phyloP scores from a whole-genome alignment of 2,888 invertebrate genomes.

The Cephus runcator region DNA sequence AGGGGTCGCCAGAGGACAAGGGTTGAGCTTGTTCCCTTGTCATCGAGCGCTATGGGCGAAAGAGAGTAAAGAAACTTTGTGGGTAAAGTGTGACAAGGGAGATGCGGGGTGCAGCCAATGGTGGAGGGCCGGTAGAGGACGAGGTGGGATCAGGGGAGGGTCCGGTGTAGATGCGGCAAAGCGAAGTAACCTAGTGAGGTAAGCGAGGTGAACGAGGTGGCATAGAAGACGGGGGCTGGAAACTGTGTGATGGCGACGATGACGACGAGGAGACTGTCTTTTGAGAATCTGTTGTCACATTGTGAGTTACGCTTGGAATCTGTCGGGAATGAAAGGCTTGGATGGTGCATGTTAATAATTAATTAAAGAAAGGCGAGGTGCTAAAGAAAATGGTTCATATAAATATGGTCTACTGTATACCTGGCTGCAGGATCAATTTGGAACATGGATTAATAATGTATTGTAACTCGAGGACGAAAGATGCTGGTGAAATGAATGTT shows the following conservation, averaged over 20 bases:
- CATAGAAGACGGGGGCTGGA: background rate
- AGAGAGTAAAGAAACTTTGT: background rate
- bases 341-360: background rate
- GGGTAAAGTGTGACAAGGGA: background rate
- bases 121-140: background rate
- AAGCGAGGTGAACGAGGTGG: background rate
- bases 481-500: background rate
- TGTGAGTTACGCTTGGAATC: background rate
- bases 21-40: conserved; percentile 3
- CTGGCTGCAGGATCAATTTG: background rate
- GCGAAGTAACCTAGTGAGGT: background rate
- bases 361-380: background rate
- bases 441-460: background rate
- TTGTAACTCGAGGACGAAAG: background rate
- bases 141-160: background rate
- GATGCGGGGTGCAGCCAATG: background rate
- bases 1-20: conserved; percentile 3
- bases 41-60: background rate
- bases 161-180: background rate
- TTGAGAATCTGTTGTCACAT: background rate
- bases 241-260: background rate
- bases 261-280: background rate
- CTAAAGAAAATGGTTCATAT: background rate
- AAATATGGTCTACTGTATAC: background rate
- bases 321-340: background rate